These are phyloP conservation scores for Paramormyrops kingsleyae DNA, from an alignment of 2,113 vertebrate genomes.

Conservation along the genomic window DNA sequence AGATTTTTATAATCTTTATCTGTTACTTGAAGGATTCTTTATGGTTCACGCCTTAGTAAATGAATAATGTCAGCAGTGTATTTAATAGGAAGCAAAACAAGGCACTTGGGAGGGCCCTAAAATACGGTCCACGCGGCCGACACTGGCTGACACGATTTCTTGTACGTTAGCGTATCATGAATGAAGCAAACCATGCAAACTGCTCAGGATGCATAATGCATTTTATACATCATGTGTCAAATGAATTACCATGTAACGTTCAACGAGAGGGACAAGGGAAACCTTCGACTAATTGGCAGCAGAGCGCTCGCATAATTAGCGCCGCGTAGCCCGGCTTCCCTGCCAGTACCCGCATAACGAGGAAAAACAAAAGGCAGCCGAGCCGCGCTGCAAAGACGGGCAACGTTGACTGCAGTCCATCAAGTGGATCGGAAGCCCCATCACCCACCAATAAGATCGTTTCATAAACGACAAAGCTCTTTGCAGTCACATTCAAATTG, in stretches of 20 bases:
- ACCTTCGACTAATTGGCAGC: constrained; percentile 70
- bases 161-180: constrained; percentile 54
- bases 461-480: background rate
- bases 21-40: constrained; percentile 24
- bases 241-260: constrained; percentile 71
- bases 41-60: background rate
- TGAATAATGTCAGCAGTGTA: background rate
- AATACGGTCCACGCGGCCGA: background rate
- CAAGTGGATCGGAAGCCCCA: constrained; percentile 54
- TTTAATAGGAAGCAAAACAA: constrained; percentile 27
- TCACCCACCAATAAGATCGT: constrained; percentile 45
- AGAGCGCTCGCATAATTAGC: constrained; percentile 70
- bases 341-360: constrained; percentile 59
- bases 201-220: constrained; percentile 75
- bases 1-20: constrained; percentile 53
- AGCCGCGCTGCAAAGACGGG: constrained; percentile 37
- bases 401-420: constrained; percentile 58
- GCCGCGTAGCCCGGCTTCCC: constrained; percentile 58
- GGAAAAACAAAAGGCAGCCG: constrained; percentile 50
- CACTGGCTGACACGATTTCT: constrained; percentile 28
- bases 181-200: constrained; percentile 66
- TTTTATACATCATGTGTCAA: constrained; percentile 75
- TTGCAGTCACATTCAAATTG: background rate
- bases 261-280: constrained; percentile 66
- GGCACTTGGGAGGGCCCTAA: constrained; percentile 9